Conservation (phyloP, 1,140 invertebrate genomes). For the Helicoverpa zea region DNA sequence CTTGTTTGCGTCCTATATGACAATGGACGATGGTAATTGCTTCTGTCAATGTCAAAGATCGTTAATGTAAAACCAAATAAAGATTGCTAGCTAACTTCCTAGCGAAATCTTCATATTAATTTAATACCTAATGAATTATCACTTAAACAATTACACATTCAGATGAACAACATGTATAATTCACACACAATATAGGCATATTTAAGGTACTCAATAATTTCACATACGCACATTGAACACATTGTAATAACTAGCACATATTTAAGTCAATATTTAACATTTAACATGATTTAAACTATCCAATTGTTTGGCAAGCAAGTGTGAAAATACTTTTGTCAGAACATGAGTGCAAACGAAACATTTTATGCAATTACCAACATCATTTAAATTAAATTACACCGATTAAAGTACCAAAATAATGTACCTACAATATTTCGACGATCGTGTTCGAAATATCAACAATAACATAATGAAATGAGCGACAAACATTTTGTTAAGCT, state of each 20-base stretch:
- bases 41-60: background rate
- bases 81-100: background rate
- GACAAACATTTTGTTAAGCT: conserved; percentile 16
- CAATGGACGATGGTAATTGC: background rate
- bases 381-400: conserved; percentile 4
- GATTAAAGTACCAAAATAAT: conserved; percentile 13
- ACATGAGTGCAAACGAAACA: background rate
- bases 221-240: background rate
- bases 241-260: background rate
- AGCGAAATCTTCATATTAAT: too few species aligned
- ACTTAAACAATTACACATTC: too few species aligned
- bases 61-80: background rate
- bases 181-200: too few species aligned
- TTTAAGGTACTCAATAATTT: too few species aligned
- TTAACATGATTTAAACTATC: background rate
- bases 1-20: conserved; percentile 9
- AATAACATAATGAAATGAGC: conserved; percentile 22
- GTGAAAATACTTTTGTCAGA: conserved; percentile 17
- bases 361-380: conserved; percentile 4
- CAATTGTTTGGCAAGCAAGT: conserved; percentile 7
- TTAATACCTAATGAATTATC: too few species aligned
- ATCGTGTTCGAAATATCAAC: background rate
- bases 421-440: background rate
- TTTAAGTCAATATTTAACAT: background rate
- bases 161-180: too few species aligned